These are phyloP conservation scores for Rhabdophis nuchalis DNA, from an alignment of 2,797 vertebrate genomes.

Conservation along the genomic window DNA sequence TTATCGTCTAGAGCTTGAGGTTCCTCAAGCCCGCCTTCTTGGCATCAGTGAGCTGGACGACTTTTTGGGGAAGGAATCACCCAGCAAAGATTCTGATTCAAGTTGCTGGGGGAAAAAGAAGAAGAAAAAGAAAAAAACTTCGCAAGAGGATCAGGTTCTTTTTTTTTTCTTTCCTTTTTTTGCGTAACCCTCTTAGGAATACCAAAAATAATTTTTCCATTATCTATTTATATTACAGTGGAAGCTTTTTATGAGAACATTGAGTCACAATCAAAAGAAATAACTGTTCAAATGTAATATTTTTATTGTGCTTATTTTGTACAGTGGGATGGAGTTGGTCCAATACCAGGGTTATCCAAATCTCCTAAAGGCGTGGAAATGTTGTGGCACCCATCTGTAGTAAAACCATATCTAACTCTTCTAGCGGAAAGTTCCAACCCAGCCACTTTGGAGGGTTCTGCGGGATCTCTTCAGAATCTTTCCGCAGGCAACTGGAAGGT, in stretches of 20 bases:
- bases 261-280: background rate
- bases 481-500: conserved; percentile 99
- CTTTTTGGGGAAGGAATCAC: conserved; percentile 84
- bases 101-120: conserved; percentile 97
- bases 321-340: conserved; percentile 96
- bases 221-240: background rate
- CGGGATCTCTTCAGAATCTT: conserved; percentile 95
- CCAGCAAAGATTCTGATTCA: conserved; percentile 88
- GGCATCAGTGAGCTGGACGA: conserved; percentile 87
- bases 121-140: conserved; percentile 91
- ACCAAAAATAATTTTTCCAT: background rate
- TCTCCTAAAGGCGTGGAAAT: conserved; percentile 96
- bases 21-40: conserved; percentile 83
- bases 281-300: background rate
- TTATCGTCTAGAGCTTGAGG: conserved; percentile 92
- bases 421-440: conserved; percentile 98
- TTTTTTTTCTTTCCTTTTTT: background rate
- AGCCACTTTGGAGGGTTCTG: conserved; percentile 93
- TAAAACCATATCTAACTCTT: conserved; percentile 94
- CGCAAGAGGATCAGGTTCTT: conserved; percentile 87
- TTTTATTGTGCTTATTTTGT: conserved; percentile 26
- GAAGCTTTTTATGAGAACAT: background rate
- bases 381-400: conserved; percentile 96
- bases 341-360: conserved; percentile 94
- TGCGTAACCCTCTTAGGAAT: background rate